Percentiles rank a stretch among this genome's conserved stretches.
Evolutionary conservation across 1,140 invertebrate genomes (phyloP).

Genomic region (Ostrea edulis): DNA sequence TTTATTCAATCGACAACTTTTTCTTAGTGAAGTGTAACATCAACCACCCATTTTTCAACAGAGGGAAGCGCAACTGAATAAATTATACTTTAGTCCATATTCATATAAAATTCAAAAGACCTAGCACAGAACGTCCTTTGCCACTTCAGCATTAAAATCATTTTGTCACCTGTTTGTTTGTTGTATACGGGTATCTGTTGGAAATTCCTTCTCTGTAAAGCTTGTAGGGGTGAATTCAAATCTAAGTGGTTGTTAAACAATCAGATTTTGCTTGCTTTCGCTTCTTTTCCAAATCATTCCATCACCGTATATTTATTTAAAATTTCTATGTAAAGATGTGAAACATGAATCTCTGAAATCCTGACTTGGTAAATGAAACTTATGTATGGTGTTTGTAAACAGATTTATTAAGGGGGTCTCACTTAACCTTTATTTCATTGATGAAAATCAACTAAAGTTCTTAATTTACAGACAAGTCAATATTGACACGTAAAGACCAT

Average conservation of each 20-base stretch:
- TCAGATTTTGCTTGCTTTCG: background rate
- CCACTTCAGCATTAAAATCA: background rate
- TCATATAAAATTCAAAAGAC: background rate
- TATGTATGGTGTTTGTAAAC: background rate
- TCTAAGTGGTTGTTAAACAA: background rate
- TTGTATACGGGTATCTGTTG: background rate
- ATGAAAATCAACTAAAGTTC: background rate
- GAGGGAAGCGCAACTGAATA: background rate
- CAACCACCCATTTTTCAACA: background rate
- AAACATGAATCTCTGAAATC: background rate
- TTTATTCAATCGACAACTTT: too few species aligned
- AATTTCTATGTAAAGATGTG: background rate
- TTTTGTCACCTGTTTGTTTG: background rate
- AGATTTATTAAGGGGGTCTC: background rate
- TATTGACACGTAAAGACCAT: background rate
- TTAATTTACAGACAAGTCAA: slow-evolving; percentile 4
- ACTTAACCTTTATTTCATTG: background rate
- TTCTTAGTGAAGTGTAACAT: too few species aligned
- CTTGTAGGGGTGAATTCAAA: background rate
- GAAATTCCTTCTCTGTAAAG: background rate
- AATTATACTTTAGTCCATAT: background rate
- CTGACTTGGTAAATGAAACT: background rate
- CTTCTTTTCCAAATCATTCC: background rate
- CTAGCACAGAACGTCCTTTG: background rate
- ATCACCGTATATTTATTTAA: slow-evolving; percentile 1